A percentile compares a stretch with the other conserved stretches of the same genome.
Conservation (phyloP, 2,888 invertebrate species). For the Synergus gifuensis region DNA sequence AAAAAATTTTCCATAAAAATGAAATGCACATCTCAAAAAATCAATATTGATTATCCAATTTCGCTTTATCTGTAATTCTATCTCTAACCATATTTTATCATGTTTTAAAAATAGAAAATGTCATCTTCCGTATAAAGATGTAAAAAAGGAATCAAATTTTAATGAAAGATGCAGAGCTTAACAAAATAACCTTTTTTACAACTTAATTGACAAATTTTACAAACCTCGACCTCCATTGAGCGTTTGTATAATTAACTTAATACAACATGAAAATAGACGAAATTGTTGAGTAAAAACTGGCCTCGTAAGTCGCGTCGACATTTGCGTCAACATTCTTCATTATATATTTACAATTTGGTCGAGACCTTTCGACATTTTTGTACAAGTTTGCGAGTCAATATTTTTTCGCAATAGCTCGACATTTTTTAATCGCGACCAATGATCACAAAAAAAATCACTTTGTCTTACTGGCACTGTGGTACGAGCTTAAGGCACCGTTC, state of each 20-base stretch:
- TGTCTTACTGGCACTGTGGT: constrained; percentile 55
- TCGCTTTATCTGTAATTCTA: neutral
- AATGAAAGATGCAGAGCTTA: neutral
- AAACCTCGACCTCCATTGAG: constrained; percentile 27
- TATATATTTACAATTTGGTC: constrained; percentile 34
- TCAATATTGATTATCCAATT: neutral
- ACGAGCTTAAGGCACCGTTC: constrained; percentile 54
- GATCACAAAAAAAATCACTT: constrained; percentile 58
- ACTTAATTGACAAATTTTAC: neutral
- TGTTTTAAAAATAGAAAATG: neutral
- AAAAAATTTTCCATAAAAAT: neutral
- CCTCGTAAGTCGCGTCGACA: constrained; percentile 21
- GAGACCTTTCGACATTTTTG: neutral
- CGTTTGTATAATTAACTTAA: constrained; percentile 24
- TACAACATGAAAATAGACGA: constrained; percentile 20
- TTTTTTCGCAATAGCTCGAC: neutral
- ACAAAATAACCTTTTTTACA: neutral
- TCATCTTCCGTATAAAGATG: neutral
- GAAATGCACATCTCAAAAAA: neutral
- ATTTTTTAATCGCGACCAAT: constrained; percentile 9
- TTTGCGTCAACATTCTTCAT: neutral
- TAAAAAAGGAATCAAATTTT: neutral
- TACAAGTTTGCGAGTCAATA: neutral
- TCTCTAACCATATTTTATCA: neutral
- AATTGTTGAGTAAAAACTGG: constrained; percentile 25